phyloP scores from a whole-genome alignment of 2,888 invertebrate species.

The Agrenia bidenticulata region DNA sequence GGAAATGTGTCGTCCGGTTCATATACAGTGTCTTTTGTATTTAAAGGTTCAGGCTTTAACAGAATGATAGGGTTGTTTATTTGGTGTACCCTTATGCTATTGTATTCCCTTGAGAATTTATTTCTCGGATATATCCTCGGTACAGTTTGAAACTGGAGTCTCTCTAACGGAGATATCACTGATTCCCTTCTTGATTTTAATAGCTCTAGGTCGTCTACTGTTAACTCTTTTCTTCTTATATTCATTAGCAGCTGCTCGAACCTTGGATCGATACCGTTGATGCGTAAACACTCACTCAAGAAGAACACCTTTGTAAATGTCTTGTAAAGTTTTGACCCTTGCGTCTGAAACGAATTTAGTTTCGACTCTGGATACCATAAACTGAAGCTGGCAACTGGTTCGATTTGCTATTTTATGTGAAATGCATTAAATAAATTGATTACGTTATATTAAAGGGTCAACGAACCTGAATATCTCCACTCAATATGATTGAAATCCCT shows the following conservation, averaged over 20 bases:
- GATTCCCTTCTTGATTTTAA: constrained; percentile 2
- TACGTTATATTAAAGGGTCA: too few relatives aligned
- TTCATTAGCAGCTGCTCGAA: neutral
- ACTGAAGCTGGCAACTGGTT: too few relatives aligned
- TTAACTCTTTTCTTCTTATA: neutral
- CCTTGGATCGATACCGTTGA: neutral
- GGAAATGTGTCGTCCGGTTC: neutral
- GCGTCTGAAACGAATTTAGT: neutral
- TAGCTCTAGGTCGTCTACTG: neutral
- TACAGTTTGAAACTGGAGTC: neutral
- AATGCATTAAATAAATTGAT: too few relatives aligned
- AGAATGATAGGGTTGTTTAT: neutral
- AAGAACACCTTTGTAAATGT: neutral
- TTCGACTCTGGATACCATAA: too few relatives aligned
- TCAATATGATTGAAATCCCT: too few relatives aligned
- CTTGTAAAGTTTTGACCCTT: neutral
- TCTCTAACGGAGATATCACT: neutral
- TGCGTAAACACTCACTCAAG: neutral
- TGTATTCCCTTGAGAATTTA: neutral
- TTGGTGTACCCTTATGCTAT: neutral
- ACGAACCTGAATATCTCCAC: too few relatives aligned
- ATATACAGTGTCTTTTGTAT: neutral
- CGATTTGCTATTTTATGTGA: too few relatives aligned
- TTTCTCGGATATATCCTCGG: constrained; percentile 2
- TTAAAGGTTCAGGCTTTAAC: neutral